Percentiles rank a stretch among this genome's conserved stretches.
These are phyloP conservation scores for Prostheceraeus crozeri DNA, from an alignment of 2,888 invertebrate genomes.

Conservation along the genomic window DNA sequence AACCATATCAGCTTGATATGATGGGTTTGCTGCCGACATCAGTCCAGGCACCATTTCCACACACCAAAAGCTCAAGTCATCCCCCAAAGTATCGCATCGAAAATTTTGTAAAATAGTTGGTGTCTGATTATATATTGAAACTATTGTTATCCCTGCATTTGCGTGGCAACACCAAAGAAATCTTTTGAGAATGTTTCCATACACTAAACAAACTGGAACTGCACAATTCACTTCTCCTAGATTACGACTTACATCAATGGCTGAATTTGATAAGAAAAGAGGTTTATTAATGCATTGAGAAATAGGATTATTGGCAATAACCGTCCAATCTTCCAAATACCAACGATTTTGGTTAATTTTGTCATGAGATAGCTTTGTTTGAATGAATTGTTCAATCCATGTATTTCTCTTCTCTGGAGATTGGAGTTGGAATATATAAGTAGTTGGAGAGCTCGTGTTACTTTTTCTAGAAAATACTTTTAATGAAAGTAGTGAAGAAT, in stretches of 20 bases:
- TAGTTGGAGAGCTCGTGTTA: not conserved
- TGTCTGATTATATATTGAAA: constrained; percentile 18
- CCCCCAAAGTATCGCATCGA: too few species aligned
- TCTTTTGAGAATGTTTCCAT: constrained; percentile 28
- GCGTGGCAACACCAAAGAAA: constrained; percentile 9
- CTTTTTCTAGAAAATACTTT: not conserved
- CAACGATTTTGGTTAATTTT: not conserved
- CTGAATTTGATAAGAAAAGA: too few species aligned
- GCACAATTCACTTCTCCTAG: constrained; percentile 10
- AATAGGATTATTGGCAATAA: too few species aligned
- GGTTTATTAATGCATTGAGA: too few species aligned
- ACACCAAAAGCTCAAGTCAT: not conserved
- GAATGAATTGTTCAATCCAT: not conserved
- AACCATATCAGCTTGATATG: constrained; percentile 5
- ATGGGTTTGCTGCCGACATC: not conserved
- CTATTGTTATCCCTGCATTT: not conserved
- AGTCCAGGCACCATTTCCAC: constrained; percentile 23
- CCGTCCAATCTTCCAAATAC: constrained; percentile 17
- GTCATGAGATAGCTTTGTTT: not conserved
- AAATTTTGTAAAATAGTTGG: constrained; percentile 2
- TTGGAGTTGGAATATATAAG: not conserved
- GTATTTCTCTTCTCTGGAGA: not conserved
- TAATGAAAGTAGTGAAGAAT: not conserved
- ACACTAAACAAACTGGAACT: constrained; percentile 17
- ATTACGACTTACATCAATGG: too few species aligned